phyloP scores from a whole-genome alignment of 2,888 invertebrate species.

The Eueremaeus valkanovi region DNA sequence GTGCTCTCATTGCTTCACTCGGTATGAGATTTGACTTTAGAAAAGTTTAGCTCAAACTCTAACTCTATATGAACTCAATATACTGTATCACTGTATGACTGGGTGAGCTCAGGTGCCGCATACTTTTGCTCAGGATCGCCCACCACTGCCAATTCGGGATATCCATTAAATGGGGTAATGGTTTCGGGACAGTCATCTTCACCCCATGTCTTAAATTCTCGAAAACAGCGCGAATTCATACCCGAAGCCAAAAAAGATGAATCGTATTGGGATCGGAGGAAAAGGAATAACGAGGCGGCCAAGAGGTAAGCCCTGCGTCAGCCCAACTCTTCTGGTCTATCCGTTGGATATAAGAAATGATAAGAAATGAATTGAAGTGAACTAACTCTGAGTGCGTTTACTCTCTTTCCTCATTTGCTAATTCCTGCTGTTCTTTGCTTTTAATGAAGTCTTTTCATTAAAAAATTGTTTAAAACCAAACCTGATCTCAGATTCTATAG shows the following conservation, averaged over 20 bases:
- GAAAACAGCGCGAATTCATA: conserved; percentile 93
- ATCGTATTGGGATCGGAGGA: conserved; percentile 92
- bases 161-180: conserved; percentile 28
- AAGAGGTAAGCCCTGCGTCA: conserved; percentile 60
- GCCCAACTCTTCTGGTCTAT: neutral
- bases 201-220: conserved; percentile 48
- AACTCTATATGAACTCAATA: neutral
- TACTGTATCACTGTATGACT: neutral
- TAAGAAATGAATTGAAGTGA: too few species aligned
- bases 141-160: neutral
- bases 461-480: too few species aligned
- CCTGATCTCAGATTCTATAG: too few species aligned
- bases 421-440: too few species aligned
- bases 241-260: conserved; percentile 95
- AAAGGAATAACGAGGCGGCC: conserved; percentile 95
- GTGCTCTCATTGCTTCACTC: conserved; percentile 27
- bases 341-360: neutral
- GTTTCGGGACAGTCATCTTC: conserved; percentile 12
- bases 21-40: neutral
- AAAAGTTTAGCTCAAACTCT: neutral
- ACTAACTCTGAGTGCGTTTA: too few species aligned
- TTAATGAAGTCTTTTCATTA: too few species aligned
- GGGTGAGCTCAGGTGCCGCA: conserved; percentile 29
- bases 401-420: too few species aligned
- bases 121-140: conserved; percentile 17